Conservation (phyloP, 2,113 vertebrate genomes). For the Theristicus caerulescens region DNA sequence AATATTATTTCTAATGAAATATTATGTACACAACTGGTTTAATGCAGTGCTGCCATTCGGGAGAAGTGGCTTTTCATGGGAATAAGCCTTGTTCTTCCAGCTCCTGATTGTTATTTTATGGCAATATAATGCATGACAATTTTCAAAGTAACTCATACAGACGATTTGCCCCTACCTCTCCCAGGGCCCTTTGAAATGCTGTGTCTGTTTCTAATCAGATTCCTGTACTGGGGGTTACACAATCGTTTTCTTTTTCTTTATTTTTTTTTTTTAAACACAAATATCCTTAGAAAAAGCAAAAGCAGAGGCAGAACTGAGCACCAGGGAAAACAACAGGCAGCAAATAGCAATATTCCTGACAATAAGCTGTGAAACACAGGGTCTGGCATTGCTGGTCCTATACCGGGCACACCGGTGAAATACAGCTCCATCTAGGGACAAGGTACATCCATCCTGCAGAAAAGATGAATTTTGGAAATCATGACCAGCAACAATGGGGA, state of each 20-base stretch:
- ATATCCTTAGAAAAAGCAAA: not conserved
- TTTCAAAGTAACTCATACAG: constrained; percentile 27
- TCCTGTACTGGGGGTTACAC: constrained; percentile 23
- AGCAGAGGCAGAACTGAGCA: not conserved
- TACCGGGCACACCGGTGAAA: not conserved
- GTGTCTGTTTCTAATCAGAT: constrained; percentile 44
- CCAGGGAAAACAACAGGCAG: not conserved
- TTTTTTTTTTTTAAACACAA: not conserved
- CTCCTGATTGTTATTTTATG: constrained; percentile 43
- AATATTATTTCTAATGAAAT: constrained; percentile 68
- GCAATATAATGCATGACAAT: constrained; percentile 23
- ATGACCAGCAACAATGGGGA: not conserved
- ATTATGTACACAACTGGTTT: constrained; percentile 62
- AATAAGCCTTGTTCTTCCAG: constrained; percentile 38
- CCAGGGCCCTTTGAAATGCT: constrained; percentile 17
- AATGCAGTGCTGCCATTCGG: constrained; percentile 44
- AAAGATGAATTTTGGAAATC: not conserved
- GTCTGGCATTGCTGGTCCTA: not conserved
- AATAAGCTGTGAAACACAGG: not conserved
- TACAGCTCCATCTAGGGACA: constrained; percentile 45
- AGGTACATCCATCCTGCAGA: not conserved
- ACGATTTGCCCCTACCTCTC: constrained; percentile 21
- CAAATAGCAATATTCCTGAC: not conserved
- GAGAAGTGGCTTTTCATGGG: constrained; percentile 39
- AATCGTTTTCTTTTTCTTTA: not conserved